Conservation (phyloP, 2,888 invertebrate genomes). For the Ophion ventricosus region DNA sequence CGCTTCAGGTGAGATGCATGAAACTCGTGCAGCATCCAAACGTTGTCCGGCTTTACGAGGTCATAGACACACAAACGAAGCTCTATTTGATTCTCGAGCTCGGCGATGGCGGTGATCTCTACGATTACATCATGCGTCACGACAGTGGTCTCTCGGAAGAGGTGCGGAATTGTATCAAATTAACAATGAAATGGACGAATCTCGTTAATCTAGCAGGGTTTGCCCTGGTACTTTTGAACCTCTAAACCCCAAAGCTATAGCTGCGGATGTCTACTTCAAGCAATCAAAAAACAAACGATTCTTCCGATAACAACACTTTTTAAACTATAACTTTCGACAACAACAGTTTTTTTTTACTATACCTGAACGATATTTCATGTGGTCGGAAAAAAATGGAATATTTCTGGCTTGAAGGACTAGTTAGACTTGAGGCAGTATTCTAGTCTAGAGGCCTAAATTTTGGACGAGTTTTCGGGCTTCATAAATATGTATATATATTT, state of each 20-base stretch:
- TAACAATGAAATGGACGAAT: background rate
- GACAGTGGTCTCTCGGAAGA: slow-evolving; percentile 93
- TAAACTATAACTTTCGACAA: too few relatives aligned
- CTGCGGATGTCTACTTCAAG: too few relatives aligned
- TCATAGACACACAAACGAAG: slow-evolving; percentile 99
- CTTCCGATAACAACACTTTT: too few relatives aligned
- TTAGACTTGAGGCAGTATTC: too few relatives aligned
- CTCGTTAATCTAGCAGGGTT: background rate
- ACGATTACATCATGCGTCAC: slow-evolving; percentile 99
- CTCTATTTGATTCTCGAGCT: slow-evolving; percentile 97
- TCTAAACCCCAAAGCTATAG: background rate
- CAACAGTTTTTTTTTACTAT: too few relatives aligned
- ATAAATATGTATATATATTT: too few relatives aligned
- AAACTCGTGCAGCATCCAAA: slow-evolving; percentile 99
- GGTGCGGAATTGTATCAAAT: slow-evolving; percentile 68
- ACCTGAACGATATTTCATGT: too few relatives aligned
- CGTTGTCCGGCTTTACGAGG: slow-evolving; percentile 98
- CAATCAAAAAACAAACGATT: too few relatives aligned
- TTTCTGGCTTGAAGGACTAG: background rate
- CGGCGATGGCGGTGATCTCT: slow-evolving; percentile 99
- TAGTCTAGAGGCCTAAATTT: too few relatives aligned
- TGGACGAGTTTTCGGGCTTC: too few relatives aligned
- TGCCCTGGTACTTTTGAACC: background rate
- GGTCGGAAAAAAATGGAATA: too few relatives aligned
- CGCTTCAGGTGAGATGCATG: slow-evolving; percentile 95